phyloP scores from a whole-genome alignment of 2,797 vertebrate species.

The Monodelphis domestica region DNA sequence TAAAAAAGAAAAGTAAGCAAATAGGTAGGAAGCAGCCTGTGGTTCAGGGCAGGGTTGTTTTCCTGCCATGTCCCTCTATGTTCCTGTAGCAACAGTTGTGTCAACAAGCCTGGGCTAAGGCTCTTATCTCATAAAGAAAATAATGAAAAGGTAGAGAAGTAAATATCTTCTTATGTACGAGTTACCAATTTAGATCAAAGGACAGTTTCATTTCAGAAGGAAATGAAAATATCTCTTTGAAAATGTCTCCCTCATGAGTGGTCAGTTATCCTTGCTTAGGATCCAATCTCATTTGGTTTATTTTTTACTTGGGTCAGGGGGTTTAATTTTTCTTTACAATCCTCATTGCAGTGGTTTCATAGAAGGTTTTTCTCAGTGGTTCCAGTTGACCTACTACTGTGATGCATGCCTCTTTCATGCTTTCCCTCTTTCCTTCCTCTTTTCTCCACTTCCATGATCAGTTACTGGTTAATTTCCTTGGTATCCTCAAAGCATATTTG shows the following conservation, averaged over 20 bases:
- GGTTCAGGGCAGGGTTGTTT: slow-evolving; percentile 40
- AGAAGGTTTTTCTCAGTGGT: slow-evolving; percentile 12
- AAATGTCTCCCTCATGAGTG: background rate
- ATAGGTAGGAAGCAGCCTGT: slow-evolving; percentile 58
- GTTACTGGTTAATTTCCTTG: slow-evolving; percentile 13
- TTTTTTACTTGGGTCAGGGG: background rate
- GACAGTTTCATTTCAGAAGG: background rate
- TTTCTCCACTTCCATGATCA: background rate
- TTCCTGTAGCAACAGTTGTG: slow-evolving; percentile 25
- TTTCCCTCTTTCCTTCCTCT: slow-evolving; percentile 30
- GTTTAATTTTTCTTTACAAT: background rate
- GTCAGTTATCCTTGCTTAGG: background rate
- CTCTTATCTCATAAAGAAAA: background rate
- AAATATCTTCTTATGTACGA: background rate
- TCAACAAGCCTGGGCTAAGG: background rate
- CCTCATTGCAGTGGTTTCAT: background rate
- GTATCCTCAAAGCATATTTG: background rate
- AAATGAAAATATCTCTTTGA: background rate
- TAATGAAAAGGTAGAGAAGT: background rate
- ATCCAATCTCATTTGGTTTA: background rate
- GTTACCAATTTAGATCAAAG: background rate
- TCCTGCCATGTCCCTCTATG: slow-evolving; percentile 44
- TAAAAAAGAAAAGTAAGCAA: slow-evolving; percentile 76
- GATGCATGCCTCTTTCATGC: background rate
- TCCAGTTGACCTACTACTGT: background rate